These are phyloP conservation scores for Talpa occidentalis DNA, from an alignment of 2,113 vertebrate species.

Conservation along the genomic window DNA sequence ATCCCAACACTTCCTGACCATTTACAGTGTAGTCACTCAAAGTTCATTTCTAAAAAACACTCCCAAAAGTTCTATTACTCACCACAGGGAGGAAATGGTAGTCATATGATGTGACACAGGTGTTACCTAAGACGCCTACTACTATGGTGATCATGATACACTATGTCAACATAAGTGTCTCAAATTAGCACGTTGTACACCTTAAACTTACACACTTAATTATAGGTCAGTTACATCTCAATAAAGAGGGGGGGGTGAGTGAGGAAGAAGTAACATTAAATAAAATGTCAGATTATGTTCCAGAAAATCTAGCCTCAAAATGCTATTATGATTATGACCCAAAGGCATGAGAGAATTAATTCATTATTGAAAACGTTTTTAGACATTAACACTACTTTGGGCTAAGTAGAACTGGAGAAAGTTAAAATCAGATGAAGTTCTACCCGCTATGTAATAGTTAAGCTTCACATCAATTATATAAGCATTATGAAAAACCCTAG, in stretches of 20 bases:
- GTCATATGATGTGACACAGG: background rate
- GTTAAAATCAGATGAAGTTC: background rate
- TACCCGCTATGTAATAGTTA: background rate
- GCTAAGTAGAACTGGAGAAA: background rate
- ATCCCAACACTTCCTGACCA: background rate
- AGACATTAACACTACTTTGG: background rate
- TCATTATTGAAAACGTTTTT: background rate
- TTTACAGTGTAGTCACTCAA: background rate
- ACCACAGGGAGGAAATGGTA: background rate
- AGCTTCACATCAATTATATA: background rate
- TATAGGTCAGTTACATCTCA: background rate
- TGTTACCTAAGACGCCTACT: background rate
- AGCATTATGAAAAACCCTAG: background rate
- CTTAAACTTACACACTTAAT: background rate
- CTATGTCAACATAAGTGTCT: background rate
- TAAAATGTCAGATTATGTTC: background rate
- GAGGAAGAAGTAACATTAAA: background rate
- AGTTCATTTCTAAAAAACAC: background rate
- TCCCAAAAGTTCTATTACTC: background rate
- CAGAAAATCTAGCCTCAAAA: background rate
- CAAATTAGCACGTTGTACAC: background rate
- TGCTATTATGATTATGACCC: background rate
- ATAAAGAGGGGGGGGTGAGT: background rate
- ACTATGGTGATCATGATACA: background rate
- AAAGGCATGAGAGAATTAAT: background rate